These are phyloP conservation scores for Drosophila tsacasi DNA, from an alignment of 1,140 invertebrate species.

Conservation along the genomic window DNA sequence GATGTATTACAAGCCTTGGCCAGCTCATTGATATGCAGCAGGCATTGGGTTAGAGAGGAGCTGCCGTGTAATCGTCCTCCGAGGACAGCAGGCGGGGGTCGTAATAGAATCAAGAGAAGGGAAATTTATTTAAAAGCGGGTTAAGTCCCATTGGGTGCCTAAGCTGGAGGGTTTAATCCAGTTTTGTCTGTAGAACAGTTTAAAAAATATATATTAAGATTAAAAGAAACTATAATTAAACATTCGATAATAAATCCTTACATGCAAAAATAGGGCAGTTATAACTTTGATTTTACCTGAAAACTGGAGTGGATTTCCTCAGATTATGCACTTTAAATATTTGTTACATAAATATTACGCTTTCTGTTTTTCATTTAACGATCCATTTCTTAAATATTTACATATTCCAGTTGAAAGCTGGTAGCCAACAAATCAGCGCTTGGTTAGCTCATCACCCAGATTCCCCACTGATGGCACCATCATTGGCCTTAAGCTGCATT, in stretches of 20 bases:
- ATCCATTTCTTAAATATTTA: constrained; percentile 24
- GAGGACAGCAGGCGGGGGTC: constrained; percentile 14
- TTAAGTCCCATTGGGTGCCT: neutral
- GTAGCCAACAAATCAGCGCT: constrained; percentile 37
- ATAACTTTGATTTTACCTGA: neutral
- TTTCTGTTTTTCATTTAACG: neutral
- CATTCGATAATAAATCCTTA: too few relatives aligned
- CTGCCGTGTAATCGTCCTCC: constrained; percentile 25
- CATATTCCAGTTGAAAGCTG: constrained; percentile 26
- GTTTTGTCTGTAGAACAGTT: neutral
- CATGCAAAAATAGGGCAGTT: neutral
- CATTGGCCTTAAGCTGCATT: constrained; percentile 39
- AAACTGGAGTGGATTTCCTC: neutral
- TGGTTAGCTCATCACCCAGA: constrained; percentile 17
- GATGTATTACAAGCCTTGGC: constrained; percentile 62
- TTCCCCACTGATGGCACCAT: constrained; percentile 34
- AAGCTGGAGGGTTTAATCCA: neutral
- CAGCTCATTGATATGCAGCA: constrained; percentile 67
- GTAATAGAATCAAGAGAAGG: constrained; percentile 12
- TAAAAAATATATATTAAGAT: neutral
- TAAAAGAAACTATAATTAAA: neutral
- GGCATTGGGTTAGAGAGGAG: constrained; percentile 29
- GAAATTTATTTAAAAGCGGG: constrained; percentile 15
- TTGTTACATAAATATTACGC: neutral
- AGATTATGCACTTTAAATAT: neutral